Evolutionary conservation across 2,113 vertebrate genomes (phyloP).

Genomic region (Mormyrus lacerda): DNA sequence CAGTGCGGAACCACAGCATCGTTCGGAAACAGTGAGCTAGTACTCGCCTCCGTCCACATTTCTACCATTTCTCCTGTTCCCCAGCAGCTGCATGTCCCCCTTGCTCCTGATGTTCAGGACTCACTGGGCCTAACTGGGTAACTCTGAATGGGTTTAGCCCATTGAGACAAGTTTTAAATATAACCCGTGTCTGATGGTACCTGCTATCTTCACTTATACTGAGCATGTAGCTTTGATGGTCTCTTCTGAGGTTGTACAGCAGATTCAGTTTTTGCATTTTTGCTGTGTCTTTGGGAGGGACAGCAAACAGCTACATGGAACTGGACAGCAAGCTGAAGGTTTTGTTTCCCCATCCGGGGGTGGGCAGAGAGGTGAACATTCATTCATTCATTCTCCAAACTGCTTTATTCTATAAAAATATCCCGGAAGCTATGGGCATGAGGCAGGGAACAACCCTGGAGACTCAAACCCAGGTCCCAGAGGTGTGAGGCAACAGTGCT

Average conservation of each 20-base stretch:
- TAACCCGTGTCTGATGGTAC: neutral
- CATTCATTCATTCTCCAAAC: too few relatives aligned
- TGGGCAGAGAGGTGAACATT: neutral
- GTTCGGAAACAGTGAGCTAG: slow-evolving; percentile 35
- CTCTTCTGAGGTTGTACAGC: neutral
- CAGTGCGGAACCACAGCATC: slow-evolving; percentile 27
- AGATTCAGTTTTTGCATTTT: neutral
- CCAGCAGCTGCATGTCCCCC: neutral
- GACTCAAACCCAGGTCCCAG: too few relatives aligned
- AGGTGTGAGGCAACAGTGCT: too few relatives aligned
- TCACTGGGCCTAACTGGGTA: neutral
- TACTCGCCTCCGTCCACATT: neutral
- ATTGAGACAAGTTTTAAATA: neutral
- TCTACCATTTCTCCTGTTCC: neutral
- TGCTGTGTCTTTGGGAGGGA: neutral
- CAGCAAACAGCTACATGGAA: neutral
- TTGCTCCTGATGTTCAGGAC: neutral
- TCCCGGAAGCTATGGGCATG: too few relatives aligned
- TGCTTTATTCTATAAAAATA: too few relatives aligned
- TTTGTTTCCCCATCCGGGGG: neutral
- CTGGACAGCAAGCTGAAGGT: neutral
- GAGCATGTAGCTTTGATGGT: neutral
- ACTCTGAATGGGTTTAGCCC: neutral
- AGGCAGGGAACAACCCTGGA: too few relatives aligned
- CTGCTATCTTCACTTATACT: neutral